Base-by-base conservation (phyloP, 2,888 invertebrate species). In the Eledona agricola region DNA sequence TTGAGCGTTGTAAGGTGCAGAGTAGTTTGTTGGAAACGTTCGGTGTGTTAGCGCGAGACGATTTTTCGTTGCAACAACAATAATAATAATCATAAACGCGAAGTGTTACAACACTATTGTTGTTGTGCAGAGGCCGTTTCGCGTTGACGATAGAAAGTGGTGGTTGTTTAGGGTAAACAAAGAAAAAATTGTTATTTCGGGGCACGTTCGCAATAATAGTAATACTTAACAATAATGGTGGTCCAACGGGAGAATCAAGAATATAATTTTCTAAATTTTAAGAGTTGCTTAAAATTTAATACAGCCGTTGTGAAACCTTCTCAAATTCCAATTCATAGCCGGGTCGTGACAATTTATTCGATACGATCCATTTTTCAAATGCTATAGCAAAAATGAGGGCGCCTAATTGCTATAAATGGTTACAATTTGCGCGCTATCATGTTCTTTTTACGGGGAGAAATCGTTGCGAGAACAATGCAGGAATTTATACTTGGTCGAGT, bases 111-210 rank as follows among this genome's bases (percentile, higher is more conserved):
- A 42, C 25, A 28, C 29, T 17, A 37, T 57, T 51, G 54, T 57
- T 26, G 13, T 47, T 42, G 57, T 57, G 53, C 47, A 50, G 42
- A 40, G 17, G 31, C 12, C 19, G 49, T 42, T 43, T 53, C 43
- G 42, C 22, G 45, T 37, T 31, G 23, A 51, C 28, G 37, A 51
- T 51, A 55, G 55, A 56, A 57, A 57, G 57, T 49, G 45, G 23
- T 22, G 12, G 1, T 22, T 23, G n/a, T 20, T 20, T 20, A 6
- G n/a, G 28, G 42, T 55, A 37, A 35, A 35, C 22, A 35, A 32
- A 35, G 22, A 5, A 6, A 23, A 37, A 37, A 37, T 37, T 37
- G n/a, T 15, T 35, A 4, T 35, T 35, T 23, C 22, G 15, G 13
- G 13, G 13, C 23, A 37, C n/a, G n/a, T n/a, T n/a, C n/a, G n/a